Conservation (phyloP, 2,113 vertebrate genomes). For the Cephalopholis sonnerati region DNA sequence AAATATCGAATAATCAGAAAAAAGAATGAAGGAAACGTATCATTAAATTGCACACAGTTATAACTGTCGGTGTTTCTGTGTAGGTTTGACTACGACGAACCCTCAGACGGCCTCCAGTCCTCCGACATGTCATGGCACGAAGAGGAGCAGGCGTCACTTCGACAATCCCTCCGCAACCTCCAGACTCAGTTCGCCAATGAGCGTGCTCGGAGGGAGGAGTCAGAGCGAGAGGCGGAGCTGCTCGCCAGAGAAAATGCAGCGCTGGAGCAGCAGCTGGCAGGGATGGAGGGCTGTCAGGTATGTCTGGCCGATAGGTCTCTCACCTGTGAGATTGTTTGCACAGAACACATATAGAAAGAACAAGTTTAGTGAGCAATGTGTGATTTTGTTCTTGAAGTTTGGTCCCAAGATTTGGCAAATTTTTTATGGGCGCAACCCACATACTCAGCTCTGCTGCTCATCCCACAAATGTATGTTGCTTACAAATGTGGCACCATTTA, state of each 20-base stretch:
- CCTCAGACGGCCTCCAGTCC: not conserved
- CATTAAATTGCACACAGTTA: too few species aligned
- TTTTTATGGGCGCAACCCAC: too few species aligned
- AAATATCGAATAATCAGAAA: not conserved
- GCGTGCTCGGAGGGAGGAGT: conserved; percentile 83
- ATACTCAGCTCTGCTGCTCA: too few species aligned
- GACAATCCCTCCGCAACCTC: conserved; percentile 85
- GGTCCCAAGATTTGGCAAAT: too few species aligned
- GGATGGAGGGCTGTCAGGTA: conserved; percentile 81
- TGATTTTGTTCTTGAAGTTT: too few species aligned
- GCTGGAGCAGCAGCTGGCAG: conserved; percentile 86
- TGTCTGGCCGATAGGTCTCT: not conserved
- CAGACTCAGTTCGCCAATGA: conserved; percentile 90
- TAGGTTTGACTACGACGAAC: conserved; percentile 51
- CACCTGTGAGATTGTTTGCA: not conserved
- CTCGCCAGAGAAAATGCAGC: conserved; percentile 87
- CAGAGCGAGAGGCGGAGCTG: conserved; percentile 88
- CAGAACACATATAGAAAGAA: too few species aligned
- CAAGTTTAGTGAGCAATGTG: too few species aligned
- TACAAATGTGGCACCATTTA: too few species aligned
- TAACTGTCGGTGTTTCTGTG: not conserved
- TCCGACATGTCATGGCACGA: conserved; percentile 78
- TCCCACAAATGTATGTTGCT: too few species aligned
- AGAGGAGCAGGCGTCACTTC: conserved; percentile 88
- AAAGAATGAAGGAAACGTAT: too few species aligned